Percentiles rank a stretch among this genome's conserved stretches.
Evolutionary conservation across 1,140 invertebrate genomes (phyloP).

Genomic region (Brachionus koreanus): DNA sequence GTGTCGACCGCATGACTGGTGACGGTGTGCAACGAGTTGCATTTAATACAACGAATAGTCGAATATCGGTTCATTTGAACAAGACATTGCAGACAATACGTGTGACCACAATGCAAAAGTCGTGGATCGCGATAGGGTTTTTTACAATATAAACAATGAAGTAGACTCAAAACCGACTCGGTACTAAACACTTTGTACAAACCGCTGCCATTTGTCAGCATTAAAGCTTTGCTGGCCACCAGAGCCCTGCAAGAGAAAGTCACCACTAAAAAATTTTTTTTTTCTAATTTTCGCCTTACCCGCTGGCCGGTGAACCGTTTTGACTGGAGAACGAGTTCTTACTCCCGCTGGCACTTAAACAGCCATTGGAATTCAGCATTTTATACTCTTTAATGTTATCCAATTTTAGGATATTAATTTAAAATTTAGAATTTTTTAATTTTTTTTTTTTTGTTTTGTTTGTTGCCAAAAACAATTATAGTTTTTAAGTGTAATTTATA

Average conservation of each 20-base stretch:
- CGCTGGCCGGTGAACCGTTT: background rate
- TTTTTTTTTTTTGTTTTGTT: background rate
- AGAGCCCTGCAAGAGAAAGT: constrained; percentile 13
- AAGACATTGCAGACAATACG: constrained; percentile 42
- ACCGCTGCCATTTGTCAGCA: constrained; percentile 39
- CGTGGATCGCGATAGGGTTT: constrained; percentile 36
- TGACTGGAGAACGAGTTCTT: background rate
- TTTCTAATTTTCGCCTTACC: background rate
- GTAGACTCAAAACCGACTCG: constrained; percentile 36
- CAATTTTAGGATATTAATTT: constrained; percentile 11
- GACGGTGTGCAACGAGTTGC: constrained; percentile 40
- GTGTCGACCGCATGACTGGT: constrained; percentile 41
- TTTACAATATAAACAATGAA: constrained; percentile 44
- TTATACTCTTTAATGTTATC: constrained; percentile 33
- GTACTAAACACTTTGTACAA: constrained; percentile 44
- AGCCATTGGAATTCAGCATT: constrained; percentile 41
- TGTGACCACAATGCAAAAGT: constrained; percentile 38
- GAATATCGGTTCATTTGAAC: constrained; percentile 44
- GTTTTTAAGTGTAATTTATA: constrained; percentile 20
- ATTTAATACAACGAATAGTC: constrained; percentile 39
- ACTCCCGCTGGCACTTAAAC: constrained; percentile 3
- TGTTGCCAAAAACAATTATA: constrained; percentile 3
- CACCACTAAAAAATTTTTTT: background rate
- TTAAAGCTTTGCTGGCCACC: constrained; percentile 29
- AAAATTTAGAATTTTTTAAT: background rate